Evolutionary conservation across 2,888 invertebrate species (phyloP).

Genomic region (Clistopyga incitator): DNA sequence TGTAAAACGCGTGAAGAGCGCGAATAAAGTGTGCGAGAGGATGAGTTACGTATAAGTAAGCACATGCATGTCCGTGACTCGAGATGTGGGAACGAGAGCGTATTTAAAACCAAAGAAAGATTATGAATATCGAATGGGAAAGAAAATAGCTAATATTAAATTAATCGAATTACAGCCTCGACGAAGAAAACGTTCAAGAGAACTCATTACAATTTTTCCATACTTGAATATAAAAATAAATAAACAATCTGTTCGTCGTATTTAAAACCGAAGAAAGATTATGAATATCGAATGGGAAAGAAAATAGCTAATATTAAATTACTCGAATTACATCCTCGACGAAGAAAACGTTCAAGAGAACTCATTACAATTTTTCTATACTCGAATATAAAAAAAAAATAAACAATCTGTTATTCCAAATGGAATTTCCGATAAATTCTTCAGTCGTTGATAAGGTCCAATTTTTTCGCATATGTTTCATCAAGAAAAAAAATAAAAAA

Average conservation of each 20-base stretch:
- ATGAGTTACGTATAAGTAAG: conserved; percentile 38
- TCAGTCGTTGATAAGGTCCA: too few relatives aligned
- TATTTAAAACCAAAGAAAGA: conserved; percentile 15
- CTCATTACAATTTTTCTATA: too few relatives aligned
- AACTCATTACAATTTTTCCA: too few relatives aligned
- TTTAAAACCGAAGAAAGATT: conserved; percentile 14
- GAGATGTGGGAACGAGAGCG: conserved; percentile 53
- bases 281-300: neutral
- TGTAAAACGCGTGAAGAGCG: conserved; percentile 42
- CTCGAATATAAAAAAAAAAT: too few relatives aligned
- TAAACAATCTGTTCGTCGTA: too few relatives aligned
- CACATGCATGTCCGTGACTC: neutral
- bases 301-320: neutral
- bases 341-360: neutral
- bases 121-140: neutral
- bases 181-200: neutral
- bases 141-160: neutral
- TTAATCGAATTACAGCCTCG: conserved; percentile 19
- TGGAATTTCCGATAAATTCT: too few relatives aligned
- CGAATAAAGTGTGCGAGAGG: conserved; percentile 43
- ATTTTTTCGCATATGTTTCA: too few relatives aligned
- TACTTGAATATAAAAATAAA: too few relatives aligned
- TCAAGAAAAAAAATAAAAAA: too few relatives aligned
- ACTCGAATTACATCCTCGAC: conserved; percentile 14
- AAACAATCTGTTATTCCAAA: too few relatives aligned